phyloP scores from a whole-genome alignment of 1,140 invertebrate species.

The Ips typographus region DNA sequence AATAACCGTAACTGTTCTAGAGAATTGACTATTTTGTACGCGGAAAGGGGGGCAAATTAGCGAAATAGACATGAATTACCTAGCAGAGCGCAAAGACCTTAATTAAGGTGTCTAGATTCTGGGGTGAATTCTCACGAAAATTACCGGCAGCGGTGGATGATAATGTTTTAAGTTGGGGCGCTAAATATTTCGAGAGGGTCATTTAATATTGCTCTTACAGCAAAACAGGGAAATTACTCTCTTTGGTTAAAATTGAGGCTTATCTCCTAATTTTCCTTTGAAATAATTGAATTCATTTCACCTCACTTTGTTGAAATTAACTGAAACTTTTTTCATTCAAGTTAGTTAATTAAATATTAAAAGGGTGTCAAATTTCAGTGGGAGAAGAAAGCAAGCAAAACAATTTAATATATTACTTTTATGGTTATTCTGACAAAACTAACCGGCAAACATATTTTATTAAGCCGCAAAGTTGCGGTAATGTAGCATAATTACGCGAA shows the following conservation, averaged over 20 bases:
- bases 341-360: no score
- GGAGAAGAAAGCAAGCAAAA: no score
- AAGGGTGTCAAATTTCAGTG: no score
- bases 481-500: conserved; percentile 25
- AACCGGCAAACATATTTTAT: conserved; percentile 16
- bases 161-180: conserved; percentile 24
- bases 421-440: no score
- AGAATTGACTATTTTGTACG: no score
- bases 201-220: conserved; percentile 21
- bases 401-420: no score
- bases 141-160: conserved; percentile 26
- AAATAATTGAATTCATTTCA: background rate
- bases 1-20: no score
- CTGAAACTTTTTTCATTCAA: background rate
- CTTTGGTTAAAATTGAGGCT: conserved; percentile 4
- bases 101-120: conserved; percentile 26
- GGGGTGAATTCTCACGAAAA: conserved; percentile 26
- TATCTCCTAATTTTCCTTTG: background rate
- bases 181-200: conserved; percentile 26
- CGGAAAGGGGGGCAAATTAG: conserved; percentile 2
- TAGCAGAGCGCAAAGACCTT: conserved; percentile 19
- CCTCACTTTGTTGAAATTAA: background rate
- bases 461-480: conserved; percentile 20
- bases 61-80: conserved; percentile 16
- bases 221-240: conserved; percentile 21